Base-by-base conservation (phyloP, 2,888 invertebrate genomes). In the Steromphala cineraria region DNA sequence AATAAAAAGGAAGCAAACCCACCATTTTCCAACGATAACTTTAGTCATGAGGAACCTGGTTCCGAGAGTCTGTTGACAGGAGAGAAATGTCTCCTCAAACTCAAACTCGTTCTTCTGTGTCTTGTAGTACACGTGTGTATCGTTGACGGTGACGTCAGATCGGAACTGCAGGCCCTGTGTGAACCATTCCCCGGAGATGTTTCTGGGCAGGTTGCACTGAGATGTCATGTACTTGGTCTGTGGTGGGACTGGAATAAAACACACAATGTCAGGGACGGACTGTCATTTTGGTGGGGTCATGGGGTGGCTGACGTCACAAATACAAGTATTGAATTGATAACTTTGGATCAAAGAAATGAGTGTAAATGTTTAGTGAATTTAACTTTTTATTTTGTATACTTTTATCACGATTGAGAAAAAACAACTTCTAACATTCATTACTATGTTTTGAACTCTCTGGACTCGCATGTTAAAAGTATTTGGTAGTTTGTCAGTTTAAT, bases 91-190 rank as follows among this genome's bases (percentile, higher is more conserved):
- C 95, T 95, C 88, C 87, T 92, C 89, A 97, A 95, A 93, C 77
- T 88, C 91, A 87, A 90, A 93, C 88, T 97, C 97, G 93, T 99
- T 98, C 0, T 98, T 98, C 93, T 97, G 97, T 94, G 97, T 98
- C 0, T 97, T 98, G 94, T 98, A 98, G 88, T 98, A 97, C 53
- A 99, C 98, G 92, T 99, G 99, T 0, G 99, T 99, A 91, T 98
- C 97, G 91, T 99, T 99, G 56, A 99, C 98, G 4, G 67, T 75
- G 46, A 93, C 93, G 40, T 98, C 97, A 0, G 98, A 98, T 93
- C 98, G 98, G 86, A 98, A 97, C 92, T 99, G 98, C 21, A 86
- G 81, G 0, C 98, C 98, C 0, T 99, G 98, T 91, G 99, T 99
- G 78, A 98, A 97, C 99, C 99, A 99, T 28, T 97, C 96, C 0